Evolutionary conservation across 2,888 invertebrate species (phyloP), one percentile per base, ranked within the genome.

Genomic region (Euzophera pinguis): DNA sequence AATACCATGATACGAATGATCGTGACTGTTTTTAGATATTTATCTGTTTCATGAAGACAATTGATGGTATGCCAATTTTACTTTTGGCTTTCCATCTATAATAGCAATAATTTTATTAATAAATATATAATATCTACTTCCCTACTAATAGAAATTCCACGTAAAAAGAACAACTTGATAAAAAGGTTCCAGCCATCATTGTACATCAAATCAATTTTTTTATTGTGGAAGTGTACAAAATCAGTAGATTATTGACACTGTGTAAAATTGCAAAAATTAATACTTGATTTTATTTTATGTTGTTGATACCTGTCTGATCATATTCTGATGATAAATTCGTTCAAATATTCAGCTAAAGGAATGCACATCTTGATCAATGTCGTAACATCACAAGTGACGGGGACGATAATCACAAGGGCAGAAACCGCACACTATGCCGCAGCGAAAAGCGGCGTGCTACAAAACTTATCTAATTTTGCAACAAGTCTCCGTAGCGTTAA

Each of bases 21-120:
- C 60, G 62, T 63, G 63, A 63, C 57, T 57, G 53, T 61, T 62
- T 58, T 55, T 39, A 53, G n/a, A 57, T 58, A 57, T 53, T 47
- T 53, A 57, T 55, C 55, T 58, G 51, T 43, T 57, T 53, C 57
- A 50, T 65, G 60, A 54, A 60, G 61, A 57, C 58, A 61, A 59
- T 61, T 53, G 57, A 51, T 53, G 54, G 57, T 47, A 54, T 54
- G 57, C 61, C 61, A 62, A 59, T 64, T 58, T 56, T 53, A 51
- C 55, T 53, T 58, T 59, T 56, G 57, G 64, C 63, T 69, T 67
- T 65, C 62, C 43, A 45, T 45, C 13, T 1, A 42, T 42, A n/a
- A 32, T 42, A 39, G 17, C 3, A 29, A 29, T 12, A 6, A 22
- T n/a, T 5, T 0, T 4, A 12, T 12, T 22, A 12, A 13, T 12